phyloP scores from a whole-genome alignment of 2,888 invertebrate species.

The Leptopterna dolabrata region DNA sequence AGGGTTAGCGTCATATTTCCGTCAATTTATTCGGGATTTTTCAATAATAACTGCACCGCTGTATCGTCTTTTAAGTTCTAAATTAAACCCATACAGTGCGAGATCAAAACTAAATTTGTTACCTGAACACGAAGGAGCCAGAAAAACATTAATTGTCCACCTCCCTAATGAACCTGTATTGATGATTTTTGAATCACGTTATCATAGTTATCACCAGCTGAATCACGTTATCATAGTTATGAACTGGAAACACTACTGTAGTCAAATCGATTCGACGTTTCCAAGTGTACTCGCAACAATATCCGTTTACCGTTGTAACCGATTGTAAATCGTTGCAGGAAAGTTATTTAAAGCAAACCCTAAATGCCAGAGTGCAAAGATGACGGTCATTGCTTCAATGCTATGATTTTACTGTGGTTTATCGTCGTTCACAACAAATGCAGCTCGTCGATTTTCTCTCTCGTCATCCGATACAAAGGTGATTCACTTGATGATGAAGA shows the following conservation, averaged over 20 bases:
- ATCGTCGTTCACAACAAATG: too few relatives aligned
- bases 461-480: constrained; percentile 47
- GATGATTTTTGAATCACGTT: constrained; percentile 12
- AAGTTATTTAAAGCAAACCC: constrained; percentile 63
- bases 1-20: constrained; percentile 23
- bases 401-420: constrained; percentile 61
- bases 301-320: constrained; percentile 64
- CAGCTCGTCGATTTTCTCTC: constrained; percentile 65
- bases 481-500: too few relatives aligned
- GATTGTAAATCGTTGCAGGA: constrained; percentile 65
- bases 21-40: constrained; percentile 42
- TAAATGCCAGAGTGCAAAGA: constrained; percentile 63
- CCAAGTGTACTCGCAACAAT: constrained; percentile 64
- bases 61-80: background rate
- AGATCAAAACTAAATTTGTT: background rate
- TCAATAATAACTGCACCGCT: constrained; percentile 16
- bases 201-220: constrained; percentile 60
- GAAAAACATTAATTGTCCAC: constrained; percentile 11
- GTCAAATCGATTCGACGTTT: constrained; percentile 65
- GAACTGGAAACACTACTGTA: constrained; percentile 66
- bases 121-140: constrained; percentile 11
- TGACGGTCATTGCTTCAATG: constrained; percentile 65
- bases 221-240: constrained; percentile 65
- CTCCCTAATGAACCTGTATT: constrained; percentile 41
- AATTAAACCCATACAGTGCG: background rate